phyloP scores from a whole-genome alignment of 2,888 invertebrate genomes.

The Stenolophus ochropezus region DNA sequence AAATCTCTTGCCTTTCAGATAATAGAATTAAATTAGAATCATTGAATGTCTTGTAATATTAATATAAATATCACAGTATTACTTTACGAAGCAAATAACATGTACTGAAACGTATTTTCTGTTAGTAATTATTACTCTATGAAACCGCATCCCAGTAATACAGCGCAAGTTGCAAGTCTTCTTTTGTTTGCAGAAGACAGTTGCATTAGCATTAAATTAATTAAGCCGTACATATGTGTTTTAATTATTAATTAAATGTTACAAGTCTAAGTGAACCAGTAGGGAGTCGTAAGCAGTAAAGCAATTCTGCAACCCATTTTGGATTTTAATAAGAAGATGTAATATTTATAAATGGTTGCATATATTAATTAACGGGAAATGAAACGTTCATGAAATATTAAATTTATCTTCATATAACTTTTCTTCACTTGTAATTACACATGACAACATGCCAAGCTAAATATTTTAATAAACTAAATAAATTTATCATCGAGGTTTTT shows the following conservation, averaged over 20 bases:
- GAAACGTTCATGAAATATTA: neutral
- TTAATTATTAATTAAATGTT: constrained; percentile 2
- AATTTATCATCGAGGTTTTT: too few species aligned
- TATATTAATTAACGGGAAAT: neutral
- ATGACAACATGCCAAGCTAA: too few species aligned
- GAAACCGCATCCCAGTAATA: neutral
- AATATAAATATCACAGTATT: too few species aligned
- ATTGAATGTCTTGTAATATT: too few species aligned
- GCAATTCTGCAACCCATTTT: neutral
- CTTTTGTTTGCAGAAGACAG: neutral
- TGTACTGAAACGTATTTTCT: too few species aligned
- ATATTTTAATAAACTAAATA: too few species aligned
- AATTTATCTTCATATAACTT: neutral
- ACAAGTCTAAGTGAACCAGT: neutral
- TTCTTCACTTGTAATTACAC: neutral
- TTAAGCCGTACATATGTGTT: constrained; percentile 1
- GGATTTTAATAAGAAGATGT: neutral
- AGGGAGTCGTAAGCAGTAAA: constrained; percentile 20
- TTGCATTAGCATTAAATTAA: constrained; percentile 12
- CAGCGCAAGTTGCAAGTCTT: neutral
- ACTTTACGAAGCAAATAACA: too few species aligned
- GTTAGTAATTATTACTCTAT: neutral
- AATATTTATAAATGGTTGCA: neutral
- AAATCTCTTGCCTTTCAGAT: too few species aligned
- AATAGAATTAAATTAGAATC: too few species aligned